Base-by-base conservation (phyloP, 1,140 invertebrate species). In the Cherax destructor region DNA sequence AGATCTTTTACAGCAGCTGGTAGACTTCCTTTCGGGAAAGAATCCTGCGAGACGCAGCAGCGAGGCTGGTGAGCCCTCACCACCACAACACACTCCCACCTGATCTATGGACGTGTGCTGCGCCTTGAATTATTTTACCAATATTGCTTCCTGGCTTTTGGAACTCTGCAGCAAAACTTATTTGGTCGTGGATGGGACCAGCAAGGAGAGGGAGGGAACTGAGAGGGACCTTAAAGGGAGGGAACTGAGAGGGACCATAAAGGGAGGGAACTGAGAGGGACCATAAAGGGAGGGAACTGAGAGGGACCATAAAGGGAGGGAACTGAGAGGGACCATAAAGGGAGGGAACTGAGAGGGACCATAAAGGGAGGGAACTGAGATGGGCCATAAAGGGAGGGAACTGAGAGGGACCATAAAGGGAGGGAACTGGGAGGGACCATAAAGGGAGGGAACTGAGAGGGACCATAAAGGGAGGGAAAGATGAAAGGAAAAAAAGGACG, bases 161-260 rank as follows among this genome's bases (percentile, higher is more conserved):
- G 65, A 69, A 69, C 65, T 41, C 30, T 69, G 56, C 56, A 3
- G 56, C 56, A 59, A 59, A 59, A 59, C 56, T 59, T 59, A 59
- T 59, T 16, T 59, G 79, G n/a, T 18, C 10, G n/a, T 21, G 11
- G 56, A 18, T 56, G 18, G 56, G 49, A 81, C 18, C 11, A 50
- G 41, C 49, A 52, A 16, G 41, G 79, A 81, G 56, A 83, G 80
- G 30, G 80, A 83, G 56, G 50, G 56, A 83, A 49, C 59, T 52
- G n/a, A 50, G 21, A 50, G 9, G 79, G n/a, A 49, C 7, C 41
- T 2, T n/a, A 50, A 18, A 80, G 78, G 49, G 21, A n/a, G 72
- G 41, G 41, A 76, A n/a, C 0, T 59, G 77, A 78, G 47, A 78
- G 77, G 49, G 47, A 78, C 21, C 7, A 49, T 10, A 52, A 81